A percentile compares a stretch with the other conserved stretches of the same genome.
Evolutionary conservation across 2,113 vertebrate genomes (phyloP).

Genomic region (Clarias magur): DNA sequence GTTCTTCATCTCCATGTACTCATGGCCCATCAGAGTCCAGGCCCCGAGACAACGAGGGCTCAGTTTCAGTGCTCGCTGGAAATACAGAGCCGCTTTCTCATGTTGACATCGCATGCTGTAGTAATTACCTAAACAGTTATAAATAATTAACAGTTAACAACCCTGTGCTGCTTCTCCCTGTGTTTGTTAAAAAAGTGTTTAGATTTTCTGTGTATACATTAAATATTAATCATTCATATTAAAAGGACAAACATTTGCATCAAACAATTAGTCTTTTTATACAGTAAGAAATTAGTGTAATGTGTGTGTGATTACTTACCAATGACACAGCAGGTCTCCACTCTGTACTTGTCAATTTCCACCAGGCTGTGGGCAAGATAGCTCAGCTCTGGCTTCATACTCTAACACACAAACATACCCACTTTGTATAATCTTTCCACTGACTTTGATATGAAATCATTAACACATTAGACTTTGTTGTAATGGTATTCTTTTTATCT

Average conservation of each 20-base stretch:
- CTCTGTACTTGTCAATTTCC: slow-evolving; percentile 98
- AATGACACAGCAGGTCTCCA: slow-evolving; percentile 98
- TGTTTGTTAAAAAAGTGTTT: background rate
- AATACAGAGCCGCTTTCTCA: slow-evolving; percentile 97
- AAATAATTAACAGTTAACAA: background rate
- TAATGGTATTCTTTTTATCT: no score
- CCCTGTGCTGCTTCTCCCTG: background rate
- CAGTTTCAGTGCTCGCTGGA: slow-evolving; percentile 95
- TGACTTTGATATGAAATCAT: background rate
- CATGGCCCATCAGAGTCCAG: slow-evolving; percentile 98
- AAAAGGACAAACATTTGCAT: background rate
- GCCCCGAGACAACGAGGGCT: slow-evolving; percentile 96
- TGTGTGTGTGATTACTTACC: slow-evolving; percentile 72
- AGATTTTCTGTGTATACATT: background rate
- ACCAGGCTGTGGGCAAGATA: slow-evolving; percentile 97
- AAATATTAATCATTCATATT: background rate
- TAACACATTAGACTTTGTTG: background rate
- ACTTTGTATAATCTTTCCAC: background rate
- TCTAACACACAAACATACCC: slow-evolving; percentile 67
- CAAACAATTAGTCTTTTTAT: background rate
- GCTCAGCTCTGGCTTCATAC: slow-evolving; percentile 97
- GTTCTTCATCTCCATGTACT: slow-evolving; percentile 99
- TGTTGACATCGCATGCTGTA: slow-evolving; percentile 97
- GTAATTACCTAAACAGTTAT: slow-evolving; percentile 81
- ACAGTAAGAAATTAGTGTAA: background rate